phyloP scores from a whole-genome alignment of 2,797 vertebrate genomes.

The Danio tinwini region DNA sequence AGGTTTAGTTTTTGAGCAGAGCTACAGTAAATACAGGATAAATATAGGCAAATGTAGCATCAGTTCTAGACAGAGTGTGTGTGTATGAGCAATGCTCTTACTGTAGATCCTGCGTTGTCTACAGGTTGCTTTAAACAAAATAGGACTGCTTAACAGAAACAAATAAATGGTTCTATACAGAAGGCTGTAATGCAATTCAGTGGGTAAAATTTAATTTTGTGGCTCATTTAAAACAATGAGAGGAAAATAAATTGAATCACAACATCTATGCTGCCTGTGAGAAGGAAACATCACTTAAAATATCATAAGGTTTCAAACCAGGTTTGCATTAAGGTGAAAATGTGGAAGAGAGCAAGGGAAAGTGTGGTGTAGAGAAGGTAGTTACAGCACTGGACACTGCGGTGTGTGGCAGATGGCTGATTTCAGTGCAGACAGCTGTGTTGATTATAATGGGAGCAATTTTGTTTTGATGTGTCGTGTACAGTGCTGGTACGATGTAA shows the following conservation, averaged over 20 bases:
- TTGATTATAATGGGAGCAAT: not conserved
- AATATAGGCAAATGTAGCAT: too few relatives aligned
- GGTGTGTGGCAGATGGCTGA: not conserved
- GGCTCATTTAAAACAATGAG: constrained; percentile 4
- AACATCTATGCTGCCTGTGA: constrained; percentile 1
- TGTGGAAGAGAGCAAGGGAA: not conserved
- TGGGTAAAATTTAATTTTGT: not conserved
- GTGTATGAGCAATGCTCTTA: not conserved
- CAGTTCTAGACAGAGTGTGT: not conserved
- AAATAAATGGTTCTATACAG: constrained; percentile 18
- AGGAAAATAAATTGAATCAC: constrained; percentile 10
- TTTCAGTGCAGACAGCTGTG: not conserved
- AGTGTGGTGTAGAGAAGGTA: not conserved
- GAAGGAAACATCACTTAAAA: not conserved
- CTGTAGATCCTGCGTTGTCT: not conserved
- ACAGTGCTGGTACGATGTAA: not conserved
- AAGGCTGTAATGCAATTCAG: constrained; percentile 15
- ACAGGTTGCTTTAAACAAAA: not conserved
- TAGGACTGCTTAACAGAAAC: not conserved
- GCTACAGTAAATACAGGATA: not conserved
- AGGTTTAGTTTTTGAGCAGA: not conserved
- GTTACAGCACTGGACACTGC: not conserved
- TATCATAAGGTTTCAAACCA: not conserved
- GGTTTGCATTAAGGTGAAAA: not conserved
- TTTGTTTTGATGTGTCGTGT: not conserved